Percentiles rank a stretch among this genome's conserved stretches.
These are phyloP conservation scores for Monopis laevigella DNA, from an alignment of 2,888 invertebrate genomes.

Conservation along the genomic window DNA sequence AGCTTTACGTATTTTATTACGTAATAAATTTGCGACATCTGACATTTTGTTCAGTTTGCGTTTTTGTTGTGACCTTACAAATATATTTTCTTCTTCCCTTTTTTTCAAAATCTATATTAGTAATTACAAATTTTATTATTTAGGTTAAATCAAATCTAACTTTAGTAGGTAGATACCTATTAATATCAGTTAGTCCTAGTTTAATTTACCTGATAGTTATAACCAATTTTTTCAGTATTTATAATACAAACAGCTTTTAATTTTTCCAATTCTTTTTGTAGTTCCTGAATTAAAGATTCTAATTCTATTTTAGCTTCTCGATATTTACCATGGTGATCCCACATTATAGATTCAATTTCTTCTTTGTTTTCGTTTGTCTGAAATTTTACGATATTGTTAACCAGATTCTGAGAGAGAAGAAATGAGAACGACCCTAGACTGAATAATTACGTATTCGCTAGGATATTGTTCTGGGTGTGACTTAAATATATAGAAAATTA, in stretches of 20 bases:
- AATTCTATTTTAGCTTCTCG: conserved; percentile 75
- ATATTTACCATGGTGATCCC: conserved; percentile 76
- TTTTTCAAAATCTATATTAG: conserved; percentile 74
- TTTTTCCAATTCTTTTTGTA: conserved; percentile 82
- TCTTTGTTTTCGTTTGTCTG: conserved; percentile 58
- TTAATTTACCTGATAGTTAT: conserved; percentile 76
- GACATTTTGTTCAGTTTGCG: conserved; percentile 79
- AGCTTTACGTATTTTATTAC: conserved; percentile 72
- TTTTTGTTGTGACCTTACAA: conserved; percentile 82
- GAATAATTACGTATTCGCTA: too few relatives aligned
- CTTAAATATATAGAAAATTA: too few relatives aligned
- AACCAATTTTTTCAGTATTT: conserved; percentile 90
- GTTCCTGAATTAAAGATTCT: conserved; percentile 74
- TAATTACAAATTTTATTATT: too few relatives aligned
- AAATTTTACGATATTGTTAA: too few relatives aligned
- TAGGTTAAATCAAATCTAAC: too few relatives aligned
- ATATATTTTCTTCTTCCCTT: conserved; percentile 86
- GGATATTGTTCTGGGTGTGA: too few relatives aligned
- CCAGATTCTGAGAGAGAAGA: too few relatives aligned
- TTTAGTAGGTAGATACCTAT: too few relatives aligned
- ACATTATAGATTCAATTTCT: conserved; percentile 69
- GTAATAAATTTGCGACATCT: conserved; percentile 73
- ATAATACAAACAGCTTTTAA: conserved; percentile 83
- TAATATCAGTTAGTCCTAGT: background rate
- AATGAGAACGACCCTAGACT: too few relatives aligned